These are phyloP conservation scores for Agrotis clavis DNA, from an alignment of 2,888 invertebrate genomes.

Conservation along the genomic window DNA sequence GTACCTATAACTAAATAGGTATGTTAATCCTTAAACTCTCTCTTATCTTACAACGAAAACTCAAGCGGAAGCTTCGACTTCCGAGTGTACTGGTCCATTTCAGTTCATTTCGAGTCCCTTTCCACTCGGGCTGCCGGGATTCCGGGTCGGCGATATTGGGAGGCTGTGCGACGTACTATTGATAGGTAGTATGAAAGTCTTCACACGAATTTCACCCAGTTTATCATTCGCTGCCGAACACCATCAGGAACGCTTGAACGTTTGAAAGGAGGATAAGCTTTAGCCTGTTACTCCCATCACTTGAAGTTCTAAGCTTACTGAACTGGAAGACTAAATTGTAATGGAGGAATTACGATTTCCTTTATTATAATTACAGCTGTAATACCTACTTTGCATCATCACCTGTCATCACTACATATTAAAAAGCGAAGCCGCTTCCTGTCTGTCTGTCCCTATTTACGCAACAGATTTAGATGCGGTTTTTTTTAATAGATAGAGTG, in stretches of 20 bases:
- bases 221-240: constrained; percentile 1
- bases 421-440: too few species aligned
- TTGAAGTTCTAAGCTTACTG: constrained; percentile 8
- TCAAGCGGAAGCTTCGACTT: constrained; percentile 40
- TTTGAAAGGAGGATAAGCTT: not conserved
- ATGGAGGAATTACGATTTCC: not conserved
- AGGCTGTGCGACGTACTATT: not conserved
- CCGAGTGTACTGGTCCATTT: constrained; percentile 51
- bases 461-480: too few species aligned
- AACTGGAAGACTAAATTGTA: not conserved
- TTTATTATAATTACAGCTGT: too few species aligned
- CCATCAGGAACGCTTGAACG: not conserved
- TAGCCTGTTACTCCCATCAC: not conserved
- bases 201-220: not conserved
- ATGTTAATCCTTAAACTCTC: constrained; percentile 19
- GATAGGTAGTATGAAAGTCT: constrained; percentile 6
- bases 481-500: too few species aligned
- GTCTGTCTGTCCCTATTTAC: too few species aligned
- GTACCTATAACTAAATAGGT: not conserved
- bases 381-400: too few species aligned
- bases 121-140: constrained; percentile 6
- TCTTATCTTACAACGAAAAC: constrained; percentile 36
- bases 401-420: too few species aligned
- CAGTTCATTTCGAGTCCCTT: constrained; percentile 39
- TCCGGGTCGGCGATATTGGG: not conserved